Conservation (phyloP, 1,140 invertebrate species). For the Drosophila cardini region DNA sequence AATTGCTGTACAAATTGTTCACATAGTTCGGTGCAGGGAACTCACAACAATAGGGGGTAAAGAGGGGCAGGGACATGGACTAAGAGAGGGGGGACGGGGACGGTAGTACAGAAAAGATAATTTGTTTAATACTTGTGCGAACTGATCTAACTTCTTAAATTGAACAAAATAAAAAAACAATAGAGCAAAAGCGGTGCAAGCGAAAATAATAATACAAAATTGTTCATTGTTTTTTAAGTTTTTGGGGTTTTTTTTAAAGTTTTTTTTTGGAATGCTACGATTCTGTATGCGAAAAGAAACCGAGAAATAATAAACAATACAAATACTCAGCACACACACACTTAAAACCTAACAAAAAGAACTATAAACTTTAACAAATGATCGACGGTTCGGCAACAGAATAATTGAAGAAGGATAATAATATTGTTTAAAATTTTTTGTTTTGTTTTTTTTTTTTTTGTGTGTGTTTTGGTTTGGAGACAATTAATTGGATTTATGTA, state of each 20-base stretch:
- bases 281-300: conserved; percentile 63
- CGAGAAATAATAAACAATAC: conserved; percentile 66
- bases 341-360: conserved; percentile 80
- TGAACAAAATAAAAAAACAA: conserved; percentile 34
- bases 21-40: conserved; percentile 69
- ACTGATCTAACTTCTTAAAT: conserved; percentile 65
- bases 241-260: conserved; percentile 10
- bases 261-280: conserved; percentile 77
- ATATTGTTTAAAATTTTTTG: not conserved
- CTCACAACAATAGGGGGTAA: conserved; percentile 32
- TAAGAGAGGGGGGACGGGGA: not conserved
- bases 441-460: conserved; percentile 38
- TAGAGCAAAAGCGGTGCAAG: conserved; percentile 50
- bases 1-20: conserved; percentile 79
- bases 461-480: conserved; percentile 26
- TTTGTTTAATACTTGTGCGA: conserved; percentile 76
- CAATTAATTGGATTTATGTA: conserved; percentile 73
- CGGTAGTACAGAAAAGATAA: conserved; percentile 31
- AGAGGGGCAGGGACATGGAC: conserved; percentile 13
- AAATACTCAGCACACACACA: conserved; percentile 55
- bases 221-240: conserved; percentile 27
- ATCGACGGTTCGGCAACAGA: conserved; percentile 45
- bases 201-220: conserved; percentile 47
- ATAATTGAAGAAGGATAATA: conserved; percentile 35
- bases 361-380: conserved; percentile 75